These are phyloP conservation scores for Tachuris rubrigastra DNA, from an alignment of 2,113 vertebrate genomes.

Conservation along the genomic window DNA sequence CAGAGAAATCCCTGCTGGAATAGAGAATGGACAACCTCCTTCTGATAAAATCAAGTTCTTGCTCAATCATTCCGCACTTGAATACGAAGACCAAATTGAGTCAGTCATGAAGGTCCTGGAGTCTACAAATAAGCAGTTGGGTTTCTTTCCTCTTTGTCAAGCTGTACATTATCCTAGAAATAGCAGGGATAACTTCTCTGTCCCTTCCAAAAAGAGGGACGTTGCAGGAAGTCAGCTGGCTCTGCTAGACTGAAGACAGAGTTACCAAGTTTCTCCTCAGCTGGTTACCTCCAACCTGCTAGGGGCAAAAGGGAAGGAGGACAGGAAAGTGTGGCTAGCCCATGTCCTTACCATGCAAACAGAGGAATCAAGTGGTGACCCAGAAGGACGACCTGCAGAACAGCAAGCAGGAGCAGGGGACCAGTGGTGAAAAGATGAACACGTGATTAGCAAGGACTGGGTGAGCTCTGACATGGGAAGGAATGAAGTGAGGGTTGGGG, in stretches of 20 bases:
- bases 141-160: neutral
- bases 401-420: neutral
- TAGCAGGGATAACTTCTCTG: neutral
- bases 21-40: slow-evolving; percentile 48
- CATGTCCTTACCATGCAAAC: neutral
- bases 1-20: slow-evolving; percentile 60
- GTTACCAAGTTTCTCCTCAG: neutral
- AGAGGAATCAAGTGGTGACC: neutral
- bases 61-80: slow-evolving; percentile 43
- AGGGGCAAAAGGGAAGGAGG: neutral
- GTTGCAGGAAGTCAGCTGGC: neutral
- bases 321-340: neutral
- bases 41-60: slow-evolving; percentile 65
- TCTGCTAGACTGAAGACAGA: neutral
- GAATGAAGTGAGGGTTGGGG: neutral
- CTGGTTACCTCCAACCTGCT: neutral
- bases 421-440: neutral
- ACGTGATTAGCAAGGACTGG: neutral
- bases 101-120: slow-evolving; percentile 28
- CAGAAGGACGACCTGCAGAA: neutral
- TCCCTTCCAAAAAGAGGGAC: neutral
- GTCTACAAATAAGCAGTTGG: neutral
- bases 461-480: neutral
- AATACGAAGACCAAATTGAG: neutral
- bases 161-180: neutral